Conservation (phyloP, 2,113 vertebrate species). For the Ochotona curzoniae region DNA sequence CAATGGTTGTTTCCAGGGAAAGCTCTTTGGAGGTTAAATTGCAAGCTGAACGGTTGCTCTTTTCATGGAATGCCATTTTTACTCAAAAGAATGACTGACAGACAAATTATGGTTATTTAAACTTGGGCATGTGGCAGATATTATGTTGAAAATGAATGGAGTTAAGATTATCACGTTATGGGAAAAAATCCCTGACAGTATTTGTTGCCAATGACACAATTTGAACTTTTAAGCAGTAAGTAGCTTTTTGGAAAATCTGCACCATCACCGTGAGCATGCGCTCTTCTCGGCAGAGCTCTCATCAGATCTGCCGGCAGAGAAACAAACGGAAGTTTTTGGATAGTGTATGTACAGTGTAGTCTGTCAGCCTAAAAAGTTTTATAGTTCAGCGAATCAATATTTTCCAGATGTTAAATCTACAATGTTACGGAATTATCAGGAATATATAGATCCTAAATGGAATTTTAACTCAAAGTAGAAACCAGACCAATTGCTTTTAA, state of each 20-base stretch:
- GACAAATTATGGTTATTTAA: slow-evolving; percentile 45
- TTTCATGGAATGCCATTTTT: not conserved
- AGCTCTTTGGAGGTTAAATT: not conserved
- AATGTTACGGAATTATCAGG: not conserved
- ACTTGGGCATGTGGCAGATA: slow-evolving; percentile 3
- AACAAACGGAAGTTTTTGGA: slow-evolving; percentile 6
- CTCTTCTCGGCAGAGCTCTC: not conserved
- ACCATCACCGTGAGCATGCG: not conserved
- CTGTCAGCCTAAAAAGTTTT: not conserved
- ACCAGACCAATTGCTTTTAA: not conserved
- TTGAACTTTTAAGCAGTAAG: slow-evolving; percentile 3
- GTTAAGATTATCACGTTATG: not conserved
- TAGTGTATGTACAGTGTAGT: not conserved
- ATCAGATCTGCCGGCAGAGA: not conserved
- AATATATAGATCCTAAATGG: not conserved
- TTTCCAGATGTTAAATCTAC: not conserved
- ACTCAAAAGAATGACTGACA: slow-evolving; percentile 9
- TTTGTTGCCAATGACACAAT: slow-evolving; percentile 38
- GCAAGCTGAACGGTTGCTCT: not conserved
- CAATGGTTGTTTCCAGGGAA: not conserved
- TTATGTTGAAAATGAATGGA: slow-evolving; percentile 23
- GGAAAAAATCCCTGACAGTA: slow-evolving; percentile 5
- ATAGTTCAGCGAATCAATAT: not conserved
- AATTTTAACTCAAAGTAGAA: not conserved
- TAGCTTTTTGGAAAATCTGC: slow-evolving; percentile 8